phyloP scores from a whole-genome alignment of 2,888 invertebrate species.

The Meiosimyza decipiens region DNA sequence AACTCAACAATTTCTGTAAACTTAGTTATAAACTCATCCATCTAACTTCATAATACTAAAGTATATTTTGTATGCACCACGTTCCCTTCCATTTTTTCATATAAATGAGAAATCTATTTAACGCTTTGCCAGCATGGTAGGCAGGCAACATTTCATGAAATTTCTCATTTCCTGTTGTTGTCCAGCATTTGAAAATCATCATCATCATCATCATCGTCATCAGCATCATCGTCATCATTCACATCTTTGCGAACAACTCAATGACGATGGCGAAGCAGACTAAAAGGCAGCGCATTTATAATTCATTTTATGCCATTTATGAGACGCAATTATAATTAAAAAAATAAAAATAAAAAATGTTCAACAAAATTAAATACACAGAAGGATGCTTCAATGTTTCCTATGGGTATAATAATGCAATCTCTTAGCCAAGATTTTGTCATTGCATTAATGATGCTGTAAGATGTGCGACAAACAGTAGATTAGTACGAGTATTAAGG shows the following conservation, averaged over 20 bases:
- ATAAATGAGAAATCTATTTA: slow-evolving; percentile 28
- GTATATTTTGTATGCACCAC: too few relatives aligned
- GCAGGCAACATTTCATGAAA: slow-evolving; percentile 29
- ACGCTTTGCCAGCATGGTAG: slow-evolving; percentile 17
- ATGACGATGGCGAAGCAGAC: slow-evolving; percentile 7
- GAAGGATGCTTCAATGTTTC: slow-evolving; percentile 32
- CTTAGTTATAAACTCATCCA: slow-evolving; percentile 23
- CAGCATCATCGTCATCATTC: neutral
- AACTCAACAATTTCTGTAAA: slow-evolving; percentile 23
- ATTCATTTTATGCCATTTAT: slow-evolving; percentile 35
- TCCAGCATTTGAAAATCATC: slow-evolving; percentile 11
- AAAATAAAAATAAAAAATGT: slow-evolving; percentile 2
- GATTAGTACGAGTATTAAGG: too few relatives aligned
- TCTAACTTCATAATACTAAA: neutral
- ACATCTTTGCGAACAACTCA: slow-evolving; percentile 5
- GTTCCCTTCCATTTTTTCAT: neutral
- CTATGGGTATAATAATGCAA: slow-evolving; percentile 21
- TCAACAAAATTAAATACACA: slow-evolving; percentile 13
- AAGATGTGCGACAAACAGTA: too few relatives aligned
- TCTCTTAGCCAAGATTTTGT: neutral
- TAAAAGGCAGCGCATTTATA: slow-evolving; percentile 32
- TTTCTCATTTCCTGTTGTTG: slow-evolving; percentile 35
- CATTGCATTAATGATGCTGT: too few relatives aligned
- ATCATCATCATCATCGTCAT: neutral
- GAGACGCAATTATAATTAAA: slow-evolving; percentile 36